Conservation (phyloP, 2,113 vertebrate species). For the Colinus virginianus region DNA sequence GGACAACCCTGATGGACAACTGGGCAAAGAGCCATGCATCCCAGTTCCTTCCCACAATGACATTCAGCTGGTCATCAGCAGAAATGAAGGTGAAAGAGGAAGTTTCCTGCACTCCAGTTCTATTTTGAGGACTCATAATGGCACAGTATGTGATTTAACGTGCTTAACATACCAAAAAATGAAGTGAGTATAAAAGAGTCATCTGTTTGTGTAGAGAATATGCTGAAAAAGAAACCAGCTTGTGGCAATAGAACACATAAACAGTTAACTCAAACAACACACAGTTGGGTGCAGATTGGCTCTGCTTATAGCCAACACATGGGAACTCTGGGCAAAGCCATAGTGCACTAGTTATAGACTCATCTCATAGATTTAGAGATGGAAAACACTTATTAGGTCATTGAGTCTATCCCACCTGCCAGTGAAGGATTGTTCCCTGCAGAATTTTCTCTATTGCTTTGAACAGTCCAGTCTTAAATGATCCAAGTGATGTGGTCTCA, state of each 20-base stretch:
- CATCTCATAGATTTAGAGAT: conserved; percentile 1
- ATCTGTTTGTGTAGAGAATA: neutral
- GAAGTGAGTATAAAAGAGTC: neutral
- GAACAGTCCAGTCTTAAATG: conserved; percentile 62
- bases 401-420: conserved; percentile 57
- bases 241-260: neutral
- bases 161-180: neutral
- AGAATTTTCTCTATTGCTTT: conserved; percentile 48
- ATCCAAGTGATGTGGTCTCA: conserved; percentile 53
- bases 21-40: neutral
- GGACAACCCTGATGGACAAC: neutral
- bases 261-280: conserved; percentile 2
- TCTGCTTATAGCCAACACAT: neutral
- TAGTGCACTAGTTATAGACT: conserved; percentile 39
- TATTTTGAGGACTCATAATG: neutral
- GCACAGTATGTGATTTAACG: neutral
- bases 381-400: conserved; percentile 57
- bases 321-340: conserved; percentile 21
- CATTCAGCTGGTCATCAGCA: neutral
- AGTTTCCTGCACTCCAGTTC: neutral
- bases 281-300: conserved; percentile 33
- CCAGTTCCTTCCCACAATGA: neutral
- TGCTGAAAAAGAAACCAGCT: neutral
- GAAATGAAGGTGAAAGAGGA: neutral
- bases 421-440: conserved; percentile 63